Evolutionary conservation across 1,140 invertebrate genomes (phyloP), one percentile per base, ranked within the genome.

Genomic region (Drosophila lacteicornis): DNA sequence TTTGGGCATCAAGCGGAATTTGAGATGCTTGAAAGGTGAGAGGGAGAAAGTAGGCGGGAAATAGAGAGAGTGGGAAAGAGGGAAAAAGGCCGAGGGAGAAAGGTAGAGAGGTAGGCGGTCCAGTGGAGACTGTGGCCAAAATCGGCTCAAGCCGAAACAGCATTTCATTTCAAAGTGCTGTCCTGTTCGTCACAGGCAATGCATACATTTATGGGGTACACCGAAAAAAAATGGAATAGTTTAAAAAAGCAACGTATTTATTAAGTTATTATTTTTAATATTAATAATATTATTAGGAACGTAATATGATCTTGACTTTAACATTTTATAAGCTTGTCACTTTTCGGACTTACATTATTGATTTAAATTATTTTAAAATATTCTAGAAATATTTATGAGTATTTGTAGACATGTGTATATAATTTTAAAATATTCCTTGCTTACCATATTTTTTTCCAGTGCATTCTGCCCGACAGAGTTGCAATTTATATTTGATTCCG

Each of bases 401-500:
- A 30, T 30, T 30, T 30, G 5, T 27, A 27, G 5, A 6, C 27
- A 27, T 27, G 4, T 30, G 1, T 33, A 33, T 15, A 9, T 15
- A 15, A 42, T 12, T 15, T 15, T 42, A 3, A 4, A 15, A 42
- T 13, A 42, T 42, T 22, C 2, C 4, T 1, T 9, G 11, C 4
- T 38, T 22, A 3, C 7, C 13, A 11, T 12, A 22, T 6, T 33
- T 61, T 68, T n/a, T 13, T 2, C 0, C 19, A 17, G 33, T 67
- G 62, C 40, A 55, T 19, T 11, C 19, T 22, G 55, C 36, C 22
- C 11, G 45, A 45, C 27, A 62, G 22, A 67, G 27, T 42, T 76
- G 70, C 77, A 87, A 86, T 87, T 82, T 87, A 83, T 83, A 83
- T 83, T 80, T 84, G 81, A 69, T 65, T 69, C 69, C 69, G 30